A percentile compares a stretch with the other conserved stretches of the same genome.
These are phyloP conservation scores for Sclerurus mexicanus DNA, from an alignment of 2,113 vertebrate species.

Conservation along the genomic window DNA sequence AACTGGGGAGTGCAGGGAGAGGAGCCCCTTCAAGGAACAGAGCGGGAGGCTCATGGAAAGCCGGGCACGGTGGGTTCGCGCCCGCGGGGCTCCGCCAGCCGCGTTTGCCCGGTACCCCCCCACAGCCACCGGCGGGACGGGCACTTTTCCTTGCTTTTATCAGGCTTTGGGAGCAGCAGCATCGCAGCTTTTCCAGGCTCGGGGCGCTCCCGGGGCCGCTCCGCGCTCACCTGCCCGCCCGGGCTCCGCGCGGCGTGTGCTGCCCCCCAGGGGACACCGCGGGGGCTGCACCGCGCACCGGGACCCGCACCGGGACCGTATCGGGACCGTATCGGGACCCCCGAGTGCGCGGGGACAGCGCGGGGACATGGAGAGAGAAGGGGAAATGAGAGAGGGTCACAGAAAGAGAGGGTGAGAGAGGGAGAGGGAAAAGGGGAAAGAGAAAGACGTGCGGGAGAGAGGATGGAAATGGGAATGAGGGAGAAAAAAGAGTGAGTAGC, in stretches of 20 bases:
- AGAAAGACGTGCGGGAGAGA: neutral
- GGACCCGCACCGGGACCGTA: neutral
- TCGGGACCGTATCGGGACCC: neutral
- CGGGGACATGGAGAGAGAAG: too few species aligned
- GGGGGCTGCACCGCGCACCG: neutral
- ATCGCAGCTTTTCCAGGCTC: neutral
- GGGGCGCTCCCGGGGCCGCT: neutral
- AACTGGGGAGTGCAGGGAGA: neutral
- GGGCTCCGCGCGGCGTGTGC: constrained; percentile 11
- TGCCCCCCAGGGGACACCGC: constrained; percentile 20
- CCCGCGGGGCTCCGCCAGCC: neutral
- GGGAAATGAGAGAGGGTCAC: fast-evolving
- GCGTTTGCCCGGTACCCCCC: neutral
- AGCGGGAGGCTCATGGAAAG: neutral
- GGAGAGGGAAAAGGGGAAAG: neutral
- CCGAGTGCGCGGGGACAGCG: neutral
- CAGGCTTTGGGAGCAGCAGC: neutral
- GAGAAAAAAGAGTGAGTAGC: neutral
- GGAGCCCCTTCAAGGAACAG: neutral
- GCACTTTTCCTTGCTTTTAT: neutral
- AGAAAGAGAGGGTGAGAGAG: neutral
- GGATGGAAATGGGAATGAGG: neutral
- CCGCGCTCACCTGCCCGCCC: constrained; percentile 2
- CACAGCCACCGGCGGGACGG: neutral
- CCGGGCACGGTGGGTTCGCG: neutral